Percentiles rank a stretch among this genome's conserved stretches.
phyloP scores from a whole-genome alignment of 1,140 invertebrate species.

The Lepidurus packardi region DNA sequence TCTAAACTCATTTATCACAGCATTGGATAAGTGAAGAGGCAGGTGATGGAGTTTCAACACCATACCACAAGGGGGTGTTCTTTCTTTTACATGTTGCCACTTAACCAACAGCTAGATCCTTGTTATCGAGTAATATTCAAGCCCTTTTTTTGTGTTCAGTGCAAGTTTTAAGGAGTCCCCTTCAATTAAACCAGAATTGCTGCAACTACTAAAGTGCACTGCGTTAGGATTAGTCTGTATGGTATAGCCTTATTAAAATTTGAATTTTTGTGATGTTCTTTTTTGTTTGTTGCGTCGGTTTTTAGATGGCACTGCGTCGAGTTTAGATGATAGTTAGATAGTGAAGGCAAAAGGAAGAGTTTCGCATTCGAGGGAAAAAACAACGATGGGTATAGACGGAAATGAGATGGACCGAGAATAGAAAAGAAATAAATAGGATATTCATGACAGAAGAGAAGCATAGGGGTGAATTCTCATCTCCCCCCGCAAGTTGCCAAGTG shows the following conservation, averaged over 20 bases:
- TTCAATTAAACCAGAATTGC: no score
- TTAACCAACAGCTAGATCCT: neutral
- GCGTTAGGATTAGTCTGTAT: no score
- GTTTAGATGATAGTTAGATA: no score
- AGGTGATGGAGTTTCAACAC: conserved; percentile 9
- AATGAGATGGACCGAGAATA: conserved; percentile 3
- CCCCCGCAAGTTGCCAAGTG: conserved; percentile 16
- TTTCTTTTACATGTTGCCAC: neutral
- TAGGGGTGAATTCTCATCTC: conserved; percentile 14
- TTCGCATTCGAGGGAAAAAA: neutral
- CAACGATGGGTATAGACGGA: neutral
- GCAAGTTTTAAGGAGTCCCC: no score
- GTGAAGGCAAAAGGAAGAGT: no score
- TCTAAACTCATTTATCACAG: conserved; percentile 12
- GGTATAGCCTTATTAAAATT: no score
- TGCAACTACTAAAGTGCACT: no score
- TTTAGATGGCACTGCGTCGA: no score
- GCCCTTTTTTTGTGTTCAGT: no score
- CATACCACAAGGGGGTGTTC: neutral
- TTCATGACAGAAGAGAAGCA: conserved; percentile 19
- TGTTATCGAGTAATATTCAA: no score
- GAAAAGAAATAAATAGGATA: conserved; percentile 22
- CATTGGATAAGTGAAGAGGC: neutral
- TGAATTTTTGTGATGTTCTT: no score
- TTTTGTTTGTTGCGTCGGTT: no score